Base-by-base conservation (phyloP, 2,888 invertebrate genomes). In the Phortica okadai region DNA sequence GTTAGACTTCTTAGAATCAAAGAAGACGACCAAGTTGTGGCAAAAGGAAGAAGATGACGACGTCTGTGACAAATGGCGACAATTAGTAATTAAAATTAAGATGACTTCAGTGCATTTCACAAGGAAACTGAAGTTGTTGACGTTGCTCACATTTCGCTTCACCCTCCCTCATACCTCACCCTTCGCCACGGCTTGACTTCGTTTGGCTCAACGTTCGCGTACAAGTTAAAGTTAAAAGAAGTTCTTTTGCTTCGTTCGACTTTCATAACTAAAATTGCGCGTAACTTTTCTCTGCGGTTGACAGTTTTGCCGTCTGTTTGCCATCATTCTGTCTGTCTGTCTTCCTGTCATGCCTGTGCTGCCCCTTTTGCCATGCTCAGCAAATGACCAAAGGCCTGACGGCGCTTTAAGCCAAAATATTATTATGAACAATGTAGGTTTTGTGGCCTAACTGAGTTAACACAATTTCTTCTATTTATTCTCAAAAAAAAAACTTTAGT, bases 81-180 rank as follows among this genome's bases (percentile, higher is more conserved):
- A 67, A 67, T 67, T 67, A 67, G 67, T 67, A 67, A 67, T 67
- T 67, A 67, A 67, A 67, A 67, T 67, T 67, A 67, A 67, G 67
- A 44, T 67, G 44, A n/a, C n/a, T 7, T 11, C 4, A 8, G 14
- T n/a, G 59, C n/a, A 21, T 59, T 59, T n/a, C 44, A 44, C 64
- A 64, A 33, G 16, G 21, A 8, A 64, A 64, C 14, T 64, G 33
- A 41, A 64, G 33, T 33, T 33, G 64, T 64, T 11, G 64, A 14
- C 33, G 33, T 11, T 59, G 33, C 33, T 2, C 33, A 33, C 50
- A 50, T 45, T 45, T 45, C 45, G 45, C 8, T 11, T 11, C 50
- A 14, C 50, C 14, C 50, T 50, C 10, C 50, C 10, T 5, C 14
- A 6, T 45, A 0, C 50, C 10, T 5, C 14, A 6, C 1, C 7